These are phyloP conservation scores for Philypnodon macrostomus DNA, from an alignment of 2,797 vertebrate species.

Conservation along the genomic window DNA sequence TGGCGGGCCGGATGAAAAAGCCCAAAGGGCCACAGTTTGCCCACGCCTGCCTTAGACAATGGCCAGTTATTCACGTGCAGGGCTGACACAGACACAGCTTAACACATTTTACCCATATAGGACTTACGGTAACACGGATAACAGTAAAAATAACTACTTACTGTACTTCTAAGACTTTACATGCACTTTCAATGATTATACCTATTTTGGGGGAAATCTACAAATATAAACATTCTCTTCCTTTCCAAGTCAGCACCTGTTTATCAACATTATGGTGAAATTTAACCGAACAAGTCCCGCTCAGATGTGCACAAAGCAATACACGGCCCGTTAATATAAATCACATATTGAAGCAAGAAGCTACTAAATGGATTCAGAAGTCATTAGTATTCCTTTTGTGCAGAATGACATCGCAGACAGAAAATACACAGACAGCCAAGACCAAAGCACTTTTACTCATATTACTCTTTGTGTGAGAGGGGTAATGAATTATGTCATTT, in stretches of 20 bases:
- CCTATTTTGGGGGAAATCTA: too few relatives aligned
- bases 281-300: conserved; percentile 49
- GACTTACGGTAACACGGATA: too few relatives aligned
- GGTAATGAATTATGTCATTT: conserved; percentile 71
- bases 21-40: too few relatives aligned
- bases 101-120: too few relatives aligned
- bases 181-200: too few relatives aligned
- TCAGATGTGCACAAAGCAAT: conserved; percentile 45
- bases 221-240: conserved; percentile 68
- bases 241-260: conserved; percentile 66
- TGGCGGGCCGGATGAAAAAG: too few relatives aligned
- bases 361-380: conserved; percentile 59
- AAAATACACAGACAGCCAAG: conserved; percentile 16
- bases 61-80: too few relatives aligned
- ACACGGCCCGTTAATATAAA: conserved; percentile 60
- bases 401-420: conserved; percentile 46
- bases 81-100: too few relatives aligned
- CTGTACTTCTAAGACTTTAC: too few relatives aligned
- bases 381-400: conserved; percentile 60
- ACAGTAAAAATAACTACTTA: too few relatives aligned
- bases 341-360: conserved; percentile 56
- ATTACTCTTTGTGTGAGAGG: conserved; percentile 48
- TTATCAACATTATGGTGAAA: conserved; percentile 61
- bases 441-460: conserved; percentile 49
- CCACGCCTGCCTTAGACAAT: too few relatives aligned